A percentile compares a stretch with the other conserved stretches of the same genome.
phyloP scores from a whole-genome alignment of 2,797 vertebrate species.

The Amazona ochrocephala region DNA sequence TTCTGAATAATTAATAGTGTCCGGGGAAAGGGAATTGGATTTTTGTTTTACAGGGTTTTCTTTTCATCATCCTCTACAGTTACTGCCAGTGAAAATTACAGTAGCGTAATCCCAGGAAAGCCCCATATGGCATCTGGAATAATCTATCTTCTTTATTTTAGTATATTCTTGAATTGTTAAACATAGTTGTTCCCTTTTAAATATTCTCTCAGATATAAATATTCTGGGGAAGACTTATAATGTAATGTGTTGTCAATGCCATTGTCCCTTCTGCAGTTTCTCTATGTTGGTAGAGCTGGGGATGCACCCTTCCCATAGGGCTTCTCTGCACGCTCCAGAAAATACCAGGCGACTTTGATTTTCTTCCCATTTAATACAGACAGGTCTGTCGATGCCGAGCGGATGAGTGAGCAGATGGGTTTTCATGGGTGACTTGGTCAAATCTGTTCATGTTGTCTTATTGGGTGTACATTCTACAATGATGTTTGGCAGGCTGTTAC shows the following conservation, averaged over 20 bases:
- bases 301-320: background rate
- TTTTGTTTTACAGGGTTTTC: background rate
- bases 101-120: background rate
- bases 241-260: background rate
- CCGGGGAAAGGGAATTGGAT: background rate
- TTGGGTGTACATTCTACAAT: background rate
- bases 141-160: background rate
- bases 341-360: background rate
- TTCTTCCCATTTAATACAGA: background rate
- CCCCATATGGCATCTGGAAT: background rate
- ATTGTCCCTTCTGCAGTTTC: background rate
- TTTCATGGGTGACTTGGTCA: slow-evolving; percentile 8
- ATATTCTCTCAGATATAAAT: background rate
- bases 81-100: background rate
- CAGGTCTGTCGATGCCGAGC: background rate
- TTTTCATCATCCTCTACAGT: background rate
- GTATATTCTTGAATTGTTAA: background rate
- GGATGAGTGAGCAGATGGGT: slow-evolving; percentile 29
- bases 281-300: background rate
- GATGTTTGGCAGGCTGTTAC: background rate
- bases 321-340: background rate
- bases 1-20: background rate
- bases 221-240: background rate
- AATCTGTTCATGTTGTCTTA: background rate
- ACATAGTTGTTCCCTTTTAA: background rate